Base-by-base conservation (phyloP, 2,888 invertebrate species). In the Euplexia lucipara region DNA sequence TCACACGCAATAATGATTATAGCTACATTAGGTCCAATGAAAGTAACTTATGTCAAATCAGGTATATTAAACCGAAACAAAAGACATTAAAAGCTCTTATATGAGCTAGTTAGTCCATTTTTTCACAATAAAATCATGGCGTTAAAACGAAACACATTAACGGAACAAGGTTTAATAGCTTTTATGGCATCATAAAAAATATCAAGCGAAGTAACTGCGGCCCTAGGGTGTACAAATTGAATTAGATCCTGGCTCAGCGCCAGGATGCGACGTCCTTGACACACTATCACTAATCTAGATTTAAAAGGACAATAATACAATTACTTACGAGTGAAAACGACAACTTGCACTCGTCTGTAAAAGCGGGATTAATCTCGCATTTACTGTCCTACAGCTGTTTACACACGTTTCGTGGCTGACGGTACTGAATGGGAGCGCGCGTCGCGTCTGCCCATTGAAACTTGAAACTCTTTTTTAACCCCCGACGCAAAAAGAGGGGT, bases 211-310 rank as follows among this genome's bases (percentile, higher is more conserved):
- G 82, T 81, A 83, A 85, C 81, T 83, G 78, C 74, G 76, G 65
- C 74, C 82, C 82, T 82, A 81, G 87, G 83, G 83, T 80, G 79
- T 81, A 84, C 85, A 86, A 87, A 92, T 90, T 91, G 88, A 91
- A 92, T 92, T 87, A 86, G 83, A 83, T 69, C 68, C 88, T 92
- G 91, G 92, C 88, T 34, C 32, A 8, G 20, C 12, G 90, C 92
- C 92, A 92, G 84, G 77, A 71, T 63, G 56, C 54, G 52, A 57
- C 68, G 63, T 48, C 82, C 86, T 83, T 87, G 86, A 84, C 86
- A 86, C 49, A 69, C 65, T 70, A 78, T 69, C 16, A 53, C 60
- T 54, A 61, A 81, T 83, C 75, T 80, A 81, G 79, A 85, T 81
- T 81, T 80, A 81, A 79, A 78, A 80, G 70, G 81, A 79, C 81